Conservation (phyloP, 2,113 vertebrate species). For the Cavia porcellus region DNA sequence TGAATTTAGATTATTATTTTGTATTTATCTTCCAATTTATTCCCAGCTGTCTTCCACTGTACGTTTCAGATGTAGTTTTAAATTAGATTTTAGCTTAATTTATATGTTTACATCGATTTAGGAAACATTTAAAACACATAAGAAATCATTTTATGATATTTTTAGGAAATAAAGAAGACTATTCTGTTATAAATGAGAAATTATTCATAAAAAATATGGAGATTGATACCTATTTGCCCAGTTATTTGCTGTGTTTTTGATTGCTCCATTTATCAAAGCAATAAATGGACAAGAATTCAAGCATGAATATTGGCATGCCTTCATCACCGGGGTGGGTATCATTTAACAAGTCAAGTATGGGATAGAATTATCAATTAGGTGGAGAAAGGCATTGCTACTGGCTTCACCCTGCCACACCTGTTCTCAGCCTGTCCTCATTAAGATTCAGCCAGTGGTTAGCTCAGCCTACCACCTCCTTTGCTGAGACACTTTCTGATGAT, state of each 20-base stretch:
- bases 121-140: neutral
- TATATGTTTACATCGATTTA: neutral
- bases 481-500: too few relatives aligned
- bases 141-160: slow-evolving; percentile 15
- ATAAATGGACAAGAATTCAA: neutral
- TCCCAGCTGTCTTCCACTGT: neutral
- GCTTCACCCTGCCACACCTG: rapidly evolving
- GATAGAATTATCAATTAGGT: rapidly evolving
- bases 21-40: neutral
- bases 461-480: neutral
- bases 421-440: neutral
- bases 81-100: slow-evolving; percentile 14
- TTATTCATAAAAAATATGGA: neutral
- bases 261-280: neutral
- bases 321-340: too few relatives aligned
- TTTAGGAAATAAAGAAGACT: neutral
- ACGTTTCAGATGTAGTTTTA: neutral
- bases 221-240: neutral
- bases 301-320: rapidly evolving
- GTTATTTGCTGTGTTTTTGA: neutral
- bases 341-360: rapidly evolving
- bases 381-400: rapidly evolving
- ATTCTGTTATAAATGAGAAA: neutral
- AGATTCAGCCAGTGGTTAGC: too few relatives aligned
- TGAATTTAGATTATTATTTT: neutral